A percentile compares a stretch with the other conserved stretches of the same genome.
phyloP scores from a whole-genome alignment of 92 coral and sea anemone genomes.

The Heliopora coerulea region DNA sequence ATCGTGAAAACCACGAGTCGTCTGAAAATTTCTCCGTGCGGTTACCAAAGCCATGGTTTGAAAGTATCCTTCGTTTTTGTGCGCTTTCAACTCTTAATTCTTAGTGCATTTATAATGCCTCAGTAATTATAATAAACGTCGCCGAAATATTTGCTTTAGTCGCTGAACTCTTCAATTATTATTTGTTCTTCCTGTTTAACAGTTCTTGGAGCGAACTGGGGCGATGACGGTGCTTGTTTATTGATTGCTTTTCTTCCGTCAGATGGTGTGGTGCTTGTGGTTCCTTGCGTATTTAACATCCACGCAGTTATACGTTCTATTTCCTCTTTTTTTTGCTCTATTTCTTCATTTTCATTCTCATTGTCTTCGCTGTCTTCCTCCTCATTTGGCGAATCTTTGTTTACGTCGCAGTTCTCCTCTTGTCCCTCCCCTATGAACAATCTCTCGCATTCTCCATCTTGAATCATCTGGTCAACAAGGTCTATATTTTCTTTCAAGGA shows the following conservation, averaged over 20 bases:
- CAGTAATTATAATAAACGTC: neutral
- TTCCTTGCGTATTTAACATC: neutral
- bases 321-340: neutral
- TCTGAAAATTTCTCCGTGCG: no score
- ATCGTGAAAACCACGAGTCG: no score
- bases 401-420: neutral
- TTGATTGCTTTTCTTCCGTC: neutral
- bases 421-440: slow-evolving; percentile 2
- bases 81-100: no score
- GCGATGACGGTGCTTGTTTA: neutral
- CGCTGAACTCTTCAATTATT: slow-evolving; percentile 5
- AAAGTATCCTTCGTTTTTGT: no score
- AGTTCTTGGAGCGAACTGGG: neutral
- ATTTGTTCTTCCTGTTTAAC: neutral
- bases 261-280: neutral
- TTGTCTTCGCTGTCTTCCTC: neutral
- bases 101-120: neutral
- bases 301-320: neutral
- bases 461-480: neutral
- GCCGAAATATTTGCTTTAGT: neutral
- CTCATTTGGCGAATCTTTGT: neutral
- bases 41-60: no score
- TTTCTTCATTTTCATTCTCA: neutral
- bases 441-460: slow-evolving; percentile 7
- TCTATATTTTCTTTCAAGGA: slow-evolving; percentile 12